Base-by-base conservation (phyloP, 2,797 vertebrate genomes). In the Adrianichthys oophorus region DNA sequence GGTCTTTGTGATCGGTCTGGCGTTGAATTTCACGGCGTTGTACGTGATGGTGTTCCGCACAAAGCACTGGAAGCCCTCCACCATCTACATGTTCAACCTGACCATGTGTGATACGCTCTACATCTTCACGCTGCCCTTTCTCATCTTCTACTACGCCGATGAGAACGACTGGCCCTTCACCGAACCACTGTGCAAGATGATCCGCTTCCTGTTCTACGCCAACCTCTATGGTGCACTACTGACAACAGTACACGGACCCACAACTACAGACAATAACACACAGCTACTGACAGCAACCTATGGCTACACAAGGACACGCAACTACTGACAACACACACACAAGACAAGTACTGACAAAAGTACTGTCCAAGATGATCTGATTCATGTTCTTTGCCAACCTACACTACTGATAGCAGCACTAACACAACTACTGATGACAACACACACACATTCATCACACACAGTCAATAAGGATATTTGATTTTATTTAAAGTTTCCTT, bases 1-100 rank as follows among this genome's bases (percentile, higher is more conserved):
- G 14, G 97, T 98, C 49, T 96, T 96, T 0, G 85, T 96, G 52
- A 55, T 96, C 0, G 97, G 96, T 45, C 87, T 99, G 56, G 90
- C 85, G 0, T 91, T 99, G 66, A 99, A 99, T 50, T 54, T 87
- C 24, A 89, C 80, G 13, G 94, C 95, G 0, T 80, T 98, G 72
- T 98, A 93, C 0, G 68, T 90, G 78, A 98, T 98, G 55, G 53
- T 97, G 78, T 97, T 95, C 82, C 88, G 92, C 63, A 95, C 94
- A 17, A 96, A 94, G 86, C 92, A 76, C 42, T 98, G 97, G 97
- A 98, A 93, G 0, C 91, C 96, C 5, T 95, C 93, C 76, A 98
- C 96, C 17, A 94, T 96, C 0, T 99, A 96, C 85, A 99, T 98
- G 97, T 94, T 98, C 89, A 97, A 99, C 91, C 87, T 99, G 85